These are phyloP conservation scores for Leptobrachium leishanense DNA, from an alignment of 2,113 vertebrate species.

Conservation along the genomic window DNA sequence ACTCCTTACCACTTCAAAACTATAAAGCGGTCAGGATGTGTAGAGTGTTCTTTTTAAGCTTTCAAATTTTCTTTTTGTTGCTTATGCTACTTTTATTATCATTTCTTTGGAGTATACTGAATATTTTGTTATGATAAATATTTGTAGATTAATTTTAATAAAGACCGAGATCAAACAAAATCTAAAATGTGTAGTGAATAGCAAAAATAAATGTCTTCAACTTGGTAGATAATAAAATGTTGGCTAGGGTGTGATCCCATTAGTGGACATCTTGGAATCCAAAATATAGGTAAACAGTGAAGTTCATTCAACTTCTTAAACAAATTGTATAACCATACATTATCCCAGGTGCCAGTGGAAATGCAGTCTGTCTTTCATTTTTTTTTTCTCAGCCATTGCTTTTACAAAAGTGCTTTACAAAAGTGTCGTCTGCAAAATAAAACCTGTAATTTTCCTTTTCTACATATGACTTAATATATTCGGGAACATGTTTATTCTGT, in stretches of 20 bases:
- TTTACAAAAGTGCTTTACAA: conserved; percentile 28
- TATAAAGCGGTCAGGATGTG: too few relatives aligned
- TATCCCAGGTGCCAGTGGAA: conserved; percentile 8
- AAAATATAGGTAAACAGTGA: conserved; percentile 32
- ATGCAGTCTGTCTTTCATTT: conserved; percentile 7
- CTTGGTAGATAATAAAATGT: neutral
- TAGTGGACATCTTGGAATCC: conserved; percentile 9
- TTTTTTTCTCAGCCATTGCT: neutral
- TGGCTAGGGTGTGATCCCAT: conserved; percentile 9
- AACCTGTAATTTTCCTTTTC: neutral
- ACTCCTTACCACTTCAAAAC: too few relatives aligned
- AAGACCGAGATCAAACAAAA: too few relatives aligned
- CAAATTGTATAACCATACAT: conserved; percentile 30
- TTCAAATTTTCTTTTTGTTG: too few relatives aligned
- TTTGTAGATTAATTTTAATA: too few relatives aligned
- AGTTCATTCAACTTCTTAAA: conserved; percentile 43
- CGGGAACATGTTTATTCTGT: too few relatives aligned
- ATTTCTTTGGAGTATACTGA: too few relatives aligned
- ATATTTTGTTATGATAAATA: too few relatives aligned
- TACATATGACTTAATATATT: neutral
- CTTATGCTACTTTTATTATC: too few relatives aligned
- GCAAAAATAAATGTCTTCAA: neutral
- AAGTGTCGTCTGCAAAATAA: conserved; percentile 6
- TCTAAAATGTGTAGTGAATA: too few relatives aligned
- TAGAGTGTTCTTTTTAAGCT: too few relatives aligned